Base-by-base conservation (phyloP, 1,140 invertebrate genomes). In the Apis florea region DNA sequence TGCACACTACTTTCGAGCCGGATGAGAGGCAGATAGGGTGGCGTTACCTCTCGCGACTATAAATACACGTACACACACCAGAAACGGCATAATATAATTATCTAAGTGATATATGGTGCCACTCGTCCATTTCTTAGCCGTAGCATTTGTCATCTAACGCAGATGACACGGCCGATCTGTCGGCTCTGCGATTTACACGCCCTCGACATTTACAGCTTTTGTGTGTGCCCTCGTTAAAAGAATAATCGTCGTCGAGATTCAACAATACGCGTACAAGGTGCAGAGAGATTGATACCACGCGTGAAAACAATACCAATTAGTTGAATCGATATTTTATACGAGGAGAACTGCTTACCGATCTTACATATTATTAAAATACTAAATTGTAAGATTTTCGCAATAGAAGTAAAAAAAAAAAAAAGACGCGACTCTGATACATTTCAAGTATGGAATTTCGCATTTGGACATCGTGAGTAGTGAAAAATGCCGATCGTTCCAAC, bases 1-100 rank as follows among this genome's bases (percentile, higher is more conserved):
- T 51, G 24, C 63, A 66, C 63, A 78, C 83, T 78, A 68, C 69
- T 76, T 83, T 63, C 67, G 54, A 69, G 64, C 66, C 79, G 80
- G 80, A 86, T 83, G 85, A 66, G 75, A 79, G 31, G 59, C 70
- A 77, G 72, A 75, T 87, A 85, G 86, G 84, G 86, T 83, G 83
- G 74, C 78, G 70, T 79, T 61, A 58, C 77, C 64, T 24, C 49
- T 56, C 19, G 78, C 74, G 76, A 79, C 90, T 91, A 92, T 91
- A 92, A 90, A 92, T 92, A 92, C 59, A 66, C 79, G 4, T 5
- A 6, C 5, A 40, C 5, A 40, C 31, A 74, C 78, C 83, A 86
- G 85, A 86, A 90, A 74, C 83, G 76, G 83, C 84, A 88, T 92
- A 92, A 92, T 91, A 91, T 92, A 92, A 92, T 92, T 92, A 92